Percentiles rank a stretch among this genome's conserved stretches.
Evolutionary conservation across 2,113 vertebrate species (phyloP).

Genomic region (Symphodus melops): DNA sequence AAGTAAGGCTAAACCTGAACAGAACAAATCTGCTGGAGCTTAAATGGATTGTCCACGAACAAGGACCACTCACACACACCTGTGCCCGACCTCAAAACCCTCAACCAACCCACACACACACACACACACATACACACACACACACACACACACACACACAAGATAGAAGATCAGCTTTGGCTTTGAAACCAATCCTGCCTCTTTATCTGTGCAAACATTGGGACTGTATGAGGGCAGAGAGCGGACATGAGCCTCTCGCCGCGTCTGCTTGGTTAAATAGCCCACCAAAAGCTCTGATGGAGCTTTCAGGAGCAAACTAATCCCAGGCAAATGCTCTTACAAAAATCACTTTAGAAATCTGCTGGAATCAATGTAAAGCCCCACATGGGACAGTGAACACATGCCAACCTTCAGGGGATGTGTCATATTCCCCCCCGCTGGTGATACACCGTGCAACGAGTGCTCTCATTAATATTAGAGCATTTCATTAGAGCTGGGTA

Average conservation of each 20-base stretch:
- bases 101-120: not conserved
- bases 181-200: slow-evolving; percentile 74
- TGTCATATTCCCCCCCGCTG: slow-evolving; percentile 48
- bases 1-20: slow-evolving; percentile 62
- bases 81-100: slow-evolving; percentile 63
- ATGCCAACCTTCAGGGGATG: slow-evolving; percentile 65
- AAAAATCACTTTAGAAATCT: slow-evolving; percentile 82
- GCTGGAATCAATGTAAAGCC: slow-evolving; percentile 79
- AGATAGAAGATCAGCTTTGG: slow-evolving; percentile 73
- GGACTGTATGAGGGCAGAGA: slow-evolving; percentile 47
- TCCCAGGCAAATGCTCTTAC: slow-evolving; percentile 83
- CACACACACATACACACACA: slow-evolving; percentile 34
- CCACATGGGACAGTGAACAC: slow-evolving; percentile 56
- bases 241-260: slow-evolving; percentile 54
- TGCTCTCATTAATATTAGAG: slow-evolving; percentile 56
- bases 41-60: slow-evolving; percentile 69
- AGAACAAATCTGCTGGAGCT: slow-evolving; percentile 69
- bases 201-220: slow-evolving; percentile 67
- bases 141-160: slow-evolving; percentile 43
- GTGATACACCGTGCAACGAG: slow-evolving; percentile 34
- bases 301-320: slow-evolving; percentile 82
- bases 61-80: slow-evolving; percentile 65
- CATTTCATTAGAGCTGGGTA: slow-evolving; percentile 44
- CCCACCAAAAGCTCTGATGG: slow-evolving; percentile 75
- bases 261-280: slow-evolving; percentile 74